Base-by-base conservation (phyloP, 2,888 invertebrate species). In the Branchellion lobata region DNA sequence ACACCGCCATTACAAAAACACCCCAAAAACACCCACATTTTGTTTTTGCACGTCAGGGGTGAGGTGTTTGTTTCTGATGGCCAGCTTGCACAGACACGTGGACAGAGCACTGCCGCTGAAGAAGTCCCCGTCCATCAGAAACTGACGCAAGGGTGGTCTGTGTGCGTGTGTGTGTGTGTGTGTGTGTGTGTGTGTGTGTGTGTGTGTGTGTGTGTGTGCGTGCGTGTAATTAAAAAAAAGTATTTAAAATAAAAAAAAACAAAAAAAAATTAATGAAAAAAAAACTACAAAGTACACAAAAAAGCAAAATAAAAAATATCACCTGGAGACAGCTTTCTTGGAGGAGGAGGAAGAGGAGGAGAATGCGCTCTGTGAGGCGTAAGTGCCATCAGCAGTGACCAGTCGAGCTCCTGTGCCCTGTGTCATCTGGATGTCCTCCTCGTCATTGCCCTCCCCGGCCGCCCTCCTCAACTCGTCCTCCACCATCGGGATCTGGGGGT, bases 381-480 rank as follows among this genome's bases (percentile, higher is more conserved):
- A 99, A 0, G 98, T 97, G 29, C 99, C 99, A 90, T 99, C 99
- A 51, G 98, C 97, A 71, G 99, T 99, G 65, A 99, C 96, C 81
- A 94, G 89, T 84, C 92, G 92, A 47, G 92, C 90, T 1, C 5
- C 83, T 84, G 36, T 84, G 85, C 27, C 83, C 80, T 82, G 82
- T 82, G 81, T 80, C 83, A 82, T 81, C 71, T 79, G 80, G 36
- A 73, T 78, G 53, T 80, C 80, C 71, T 84, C 82, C 11, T 75
- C 82, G 71, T 82, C 82, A 21, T 80, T 78, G 27, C 68, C 79
- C 34, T 82, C 82, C 3, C 93, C 94, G n/a, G 92, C 90, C 79
- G 92, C 91, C 83, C 92, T 91, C 83, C 91, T 91, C 83, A 90
- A 85, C 84, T 91, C 91, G 83, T 90, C 90, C 81, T 91, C 91